Evolutionary conservation across 2,888 invertebrate species (phyloP), one percentile per base, ranked within the genome.

Genomic region (Globia sparganii): DNA sequence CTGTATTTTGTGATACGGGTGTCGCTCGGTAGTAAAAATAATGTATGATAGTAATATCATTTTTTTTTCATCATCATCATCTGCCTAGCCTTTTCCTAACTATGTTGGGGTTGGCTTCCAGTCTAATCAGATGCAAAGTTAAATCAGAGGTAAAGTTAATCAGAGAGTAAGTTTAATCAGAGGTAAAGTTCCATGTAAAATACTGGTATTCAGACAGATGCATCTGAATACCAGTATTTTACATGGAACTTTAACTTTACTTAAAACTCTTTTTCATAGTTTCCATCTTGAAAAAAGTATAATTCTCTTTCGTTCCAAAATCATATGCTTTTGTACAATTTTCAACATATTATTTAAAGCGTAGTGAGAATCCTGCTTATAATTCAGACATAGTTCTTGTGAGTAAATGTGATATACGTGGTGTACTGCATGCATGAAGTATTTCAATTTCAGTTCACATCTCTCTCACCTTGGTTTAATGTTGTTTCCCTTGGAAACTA

Each of bases 401-500:
- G 31, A 46, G 69, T 76, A 56, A 82, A 72, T 68, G 58, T 64
- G 28, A n/a, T 15, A 67, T 43, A 69, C 25, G 59, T 46, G 31
- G 40, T 21, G 37, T 56, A 61, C 43, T 40, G 31, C 31, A 68
- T 56, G 68, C 72, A 65, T 66, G 46, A 78, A 83, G 49, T 66
- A 72, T 83, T 81, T 77, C 31, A 83, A 77, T 81, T 77, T 72
- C 58, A 65, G 65, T 43, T 69, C 34, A 53, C 77, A 82, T 65
- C 25, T 61, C 64, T 65, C 25, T 61, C 64, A 68, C 53, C 31
- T 77, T 37, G 8, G 43, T 49, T 46, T 59, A 71, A 68, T 65
- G 37, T 56, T 15, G 37, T 4, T 61, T 43, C 9, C 28, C 13
- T 40, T 49, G 15, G 65, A 34, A 77, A 28, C 40, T 70, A 46